Base-by-base conservation (phyloP, 2,797 vertebrate genomes). In the Cyprinodon diabolis region DNA sequence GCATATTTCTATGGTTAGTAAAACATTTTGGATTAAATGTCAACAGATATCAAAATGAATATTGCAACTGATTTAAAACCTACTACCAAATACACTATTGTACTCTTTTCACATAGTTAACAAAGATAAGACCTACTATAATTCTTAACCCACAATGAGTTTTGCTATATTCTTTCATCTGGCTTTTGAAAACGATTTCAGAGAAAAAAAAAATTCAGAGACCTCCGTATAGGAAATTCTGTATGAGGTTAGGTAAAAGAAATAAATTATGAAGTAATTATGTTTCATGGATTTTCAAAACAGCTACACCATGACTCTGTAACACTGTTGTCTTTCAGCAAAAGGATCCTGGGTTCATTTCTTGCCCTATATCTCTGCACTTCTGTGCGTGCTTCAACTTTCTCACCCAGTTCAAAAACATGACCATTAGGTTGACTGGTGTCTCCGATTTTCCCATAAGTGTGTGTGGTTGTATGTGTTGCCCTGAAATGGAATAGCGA, bases 11-110 rank as follows among this genome's bases (percentile, higher is more conserved):
- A 47, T 47, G 45, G 13, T 10, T 13, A 48, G 25, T 60, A 2
- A 30, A 60, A 15, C 6, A 57, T 57, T 57, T 57, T 57, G 23
- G 14, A 25, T 57, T 57, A 30, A 25, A 25, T 30, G 25, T 13
- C 25, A 60, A 60, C 57, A 60, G 30, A 60, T 60, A 60, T 60
- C 30, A 60, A 60, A 30, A 37, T 60, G 57, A 60, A 37, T 60
- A 15, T 60, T 25, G 57, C 30, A 37, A 60, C 30, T 60, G 35
- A 60, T 60, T 60, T 60, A 30, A 60, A 37, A 60, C 6, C 57
- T 60, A 9, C 30, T 2, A 60, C 35, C 30, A 60, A 60, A 35
- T 11, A 47, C 45, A 25, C 3, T 30, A 30, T 35, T 58, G 30
- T 35, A 2, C 15, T 58, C 4, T 7, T 35, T 58, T 58, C 6